Percentiles rank a stretch among this genome's conserved stretches.
These are phyloP conservation scores for Anabas testudineus DNA, from an alignment of 2,797 vertebrate species.

Conservation along the genomic window DNA sequence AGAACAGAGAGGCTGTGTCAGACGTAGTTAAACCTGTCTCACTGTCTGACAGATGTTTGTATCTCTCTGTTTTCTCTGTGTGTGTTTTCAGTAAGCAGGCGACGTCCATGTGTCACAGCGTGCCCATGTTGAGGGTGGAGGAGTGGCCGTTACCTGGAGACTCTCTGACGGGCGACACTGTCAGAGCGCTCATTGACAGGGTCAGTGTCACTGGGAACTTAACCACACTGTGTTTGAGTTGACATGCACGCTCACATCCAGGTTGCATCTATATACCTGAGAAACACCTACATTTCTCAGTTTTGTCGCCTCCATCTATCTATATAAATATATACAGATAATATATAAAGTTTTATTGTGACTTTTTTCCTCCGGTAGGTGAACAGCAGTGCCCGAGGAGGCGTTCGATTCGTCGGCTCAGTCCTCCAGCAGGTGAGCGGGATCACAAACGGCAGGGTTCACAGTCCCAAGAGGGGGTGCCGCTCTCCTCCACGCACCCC, in stretches of 20 bases:
- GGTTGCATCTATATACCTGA: no score
- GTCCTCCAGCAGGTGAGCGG: conserved; percentile 86
- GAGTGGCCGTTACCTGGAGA: conserved; percentile 91
- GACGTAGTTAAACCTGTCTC: neutral
- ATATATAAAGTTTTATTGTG: no score
- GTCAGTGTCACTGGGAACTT: conserved; percentile 79
- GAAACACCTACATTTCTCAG: no score
- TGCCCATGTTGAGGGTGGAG: conserved; percentile 91
- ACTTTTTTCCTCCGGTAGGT: conserved; percentile 79
- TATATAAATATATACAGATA: no score
- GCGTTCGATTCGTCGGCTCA: conserved; percentile 93
- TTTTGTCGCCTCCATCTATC: no score
- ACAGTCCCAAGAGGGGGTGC: conserved; percentile 83
- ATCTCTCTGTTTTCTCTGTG: conserved; percentile 34
- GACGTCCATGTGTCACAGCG: conserved; percentile 86
- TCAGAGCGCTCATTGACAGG: conserved; percentile 92
- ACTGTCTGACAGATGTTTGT: conserved; percentile 16
- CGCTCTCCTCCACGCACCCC: conserved; percentile 78
- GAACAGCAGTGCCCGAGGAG: conserved; percentile 90
- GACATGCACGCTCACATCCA: no score
- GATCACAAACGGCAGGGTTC: conserved; percentile 71
- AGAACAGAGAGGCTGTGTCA: neutral
- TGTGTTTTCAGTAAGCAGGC: conserved; percentile 81
- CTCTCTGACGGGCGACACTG: conserved; percentile 88
- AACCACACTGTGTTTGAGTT: neutral